A percentile compares a stretch with the other conserved stretches of the same genome.
Conservation (phyloP, 2,888 invertebrate species). For the Tetropium fuscum region DNA sequence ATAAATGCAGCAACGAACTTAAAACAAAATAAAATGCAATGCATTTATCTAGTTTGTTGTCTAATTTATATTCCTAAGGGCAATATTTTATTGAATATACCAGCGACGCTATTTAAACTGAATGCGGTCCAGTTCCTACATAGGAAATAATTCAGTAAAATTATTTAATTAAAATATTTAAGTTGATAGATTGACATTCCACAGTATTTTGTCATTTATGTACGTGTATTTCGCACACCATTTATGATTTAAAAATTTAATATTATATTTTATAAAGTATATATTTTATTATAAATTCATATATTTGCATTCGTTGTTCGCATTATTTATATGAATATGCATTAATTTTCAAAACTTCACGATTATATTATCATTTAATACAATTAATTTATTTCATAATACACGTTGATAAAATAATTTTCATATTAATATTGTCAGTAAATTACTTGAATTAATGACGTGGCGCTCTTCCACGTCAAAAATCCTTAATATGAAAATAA, state of each 20-base stretch:
- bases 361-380: conserved; percentile 4
- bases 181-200: conserved; percentile 22
- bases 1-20: conserved; percentile 28
- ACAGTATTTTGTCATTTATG: conserved; percentile 24
- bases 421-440: too few relatives aligned
- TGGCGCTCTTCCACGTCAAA: too few relatives aligned
- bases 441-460: too few relatives aligned
- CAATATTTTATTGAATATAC: conserved; percentile 25
- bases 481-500: too few relatives aligned
- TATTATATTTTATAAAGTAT: conserved; percentile 22
- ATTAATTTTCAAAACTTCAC: conserved; percentile 19
- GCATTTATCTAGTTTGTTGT: conserved; percentile 48
- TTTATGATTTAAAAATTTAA: conserved; percentile 27
- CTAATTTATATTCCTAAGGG: conserved; percentile 48
- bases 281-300: conserved; percentile 23
- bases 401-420: too few relatives aligned
- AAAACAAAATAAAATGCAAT: conserved; percentile 43
- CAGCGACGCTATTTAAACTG: conserved; percentile 20
- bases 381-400: neutral
- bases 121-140: conserved; percentile 15
- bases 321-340: conserved; percentile 23
- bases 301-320: conserved; percentile 11
- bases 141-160: conserved; percentile 24
- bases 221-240: conserved; percentile 13
- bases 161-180: conserved; percentile 26